Percentiles rank a stretch among this genome's conserved stretches.
Conservation (phyloP, 2,797 vertebrate species). For the Myiotriccus ornatus region DNA sequence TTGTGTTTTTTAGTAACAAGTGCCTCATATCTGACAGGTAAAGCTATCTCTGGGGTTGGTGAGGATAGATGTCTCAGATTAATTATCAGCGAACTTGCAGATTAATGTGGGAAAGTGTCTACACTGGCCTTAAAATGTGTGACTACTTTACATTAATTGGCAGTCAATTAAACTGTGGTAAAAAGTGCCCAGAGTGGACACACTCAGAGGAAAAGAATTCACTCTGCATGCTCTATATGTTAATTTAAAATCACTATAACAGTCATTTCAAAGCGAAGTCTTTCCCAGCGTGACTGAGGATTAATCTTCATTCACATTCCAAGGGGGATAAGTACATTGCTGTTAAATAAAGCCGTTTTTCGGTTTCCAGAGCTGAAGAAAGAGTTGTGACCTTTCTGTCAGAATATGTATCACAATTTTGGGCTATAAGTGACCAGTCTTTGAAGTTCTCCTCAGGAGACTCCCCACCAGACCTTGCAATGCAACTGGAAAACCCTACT, state of each 20-base stretch:
- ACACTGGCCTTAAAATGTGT: neutral
- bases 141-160: conserved; percentile 45
- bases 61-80: neutral
- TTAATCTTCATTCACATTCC: conserved; percentile 38
- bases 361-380: neutral
- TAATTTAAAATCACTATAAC: conserved; percentile 51
- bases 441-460: neutral
- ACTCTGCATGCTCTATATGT: neutral
- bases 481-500: neutral
- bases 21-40: neutral
- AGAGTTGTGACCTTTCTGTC: neutral
- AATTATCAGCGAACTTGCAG: neutral
- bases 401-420: neutral
- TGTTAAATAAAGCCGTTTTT: conserved; percentile 27
- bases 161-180: conserved; percentile 37
- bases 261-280: conserved; percentile 19
- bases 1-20: neutral
- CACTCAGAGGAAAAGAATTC: conserved; percentile 23
- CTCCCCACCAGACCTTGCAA: neutral
- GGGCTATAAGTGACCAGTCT: neutral
- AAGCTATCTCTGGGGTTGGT: neutral
- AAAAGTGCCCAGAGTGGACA: conserved; percentile 35
- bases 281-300: neutral
- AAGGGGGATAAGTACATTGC: neutral
- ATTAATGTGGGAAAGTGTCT: conserved; percentile 16